These are phyloP conservation scores for Ophiodon elongatus DNA, from an alignment of 2,113 vertebrate genomes.

Conservation along the genomic window DNA sequence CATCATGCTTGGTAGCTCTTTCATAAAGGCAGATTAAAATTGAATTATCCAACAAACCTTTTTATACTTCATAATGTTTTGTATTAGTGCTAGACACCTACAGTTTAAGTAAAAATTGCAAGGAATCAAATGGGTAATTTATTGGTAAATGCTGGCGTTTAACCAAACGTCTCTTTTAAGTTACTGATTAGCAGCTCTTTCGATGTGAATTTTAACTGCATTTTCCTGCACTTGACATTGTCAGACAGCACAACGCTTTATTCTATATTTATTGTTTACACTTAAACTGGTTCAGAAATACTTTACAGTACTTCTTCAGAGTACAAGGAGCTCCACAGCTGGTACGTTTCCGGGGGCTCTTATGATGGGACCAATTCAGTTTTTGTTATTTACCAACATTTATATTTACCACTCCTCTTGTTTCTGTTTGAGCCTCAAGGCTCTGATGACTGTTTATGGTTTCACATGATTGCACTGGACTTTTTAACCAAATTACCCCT, in stretches of 20 bases:
- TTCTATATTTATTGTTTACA: neutral
- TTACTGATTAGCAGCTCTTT: neutral
- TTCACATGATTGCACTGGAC: neutral
- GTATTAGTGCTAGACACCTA: neutral
- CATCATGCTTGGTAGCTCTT: neutral
- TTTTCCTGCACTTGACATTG: conserved; percentile 2
- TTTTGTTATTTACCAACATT: neutral
- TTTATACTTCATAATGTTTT: neutral
- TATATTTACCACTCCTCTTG: neutral
- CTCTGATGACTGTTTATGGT: neutral
- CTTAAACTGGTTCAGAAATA: neutral
- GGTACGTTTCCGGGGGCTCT: neutral
- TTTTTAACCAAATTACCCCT: neutral
- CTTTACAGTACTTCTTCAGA: neutral
- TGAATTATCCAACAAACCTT: neutral
- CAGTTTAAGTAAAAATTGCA: neutral
- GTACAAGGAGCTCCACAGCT: neutral
- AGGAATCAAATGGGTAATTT: neutral
- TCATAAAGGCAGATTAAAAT: neutral
- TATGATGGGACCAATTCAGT: neutral
- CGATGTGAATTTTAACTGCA: neutral
- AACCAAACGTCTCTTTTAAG: neutral
- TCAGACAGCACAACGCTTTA: neutral
- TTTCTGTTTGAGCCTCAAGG: neutral
- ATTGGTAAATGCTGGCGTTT: neutral